Conservation (phyloP, 1,140 invertebrate genomes). For the Drosophila oshimai region DNA sequence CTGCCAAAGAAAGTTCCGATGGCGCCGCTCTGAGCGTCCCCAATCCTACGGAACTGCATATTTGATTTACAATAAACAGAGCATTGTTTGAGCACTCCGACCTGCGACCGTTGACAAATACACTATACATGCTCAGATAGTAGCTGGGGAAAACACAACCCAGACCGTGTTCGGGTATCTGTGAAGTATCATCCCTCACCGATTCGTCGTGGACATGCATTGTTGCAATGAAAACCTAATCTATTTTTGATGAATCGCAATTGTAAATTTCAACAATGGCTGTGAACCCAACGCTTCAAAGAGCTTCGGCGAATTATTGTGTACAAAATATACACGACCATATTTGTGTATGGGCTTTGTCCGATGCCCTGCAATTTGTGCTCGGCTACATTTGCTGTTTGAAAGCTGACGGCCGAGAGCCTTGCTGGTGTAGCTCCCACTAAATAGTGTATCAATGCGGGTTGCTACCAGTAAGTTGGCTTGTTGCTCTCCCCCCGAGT, state of each 20-base stretch:
- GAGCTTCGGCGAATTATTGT: constrained; percentile 35
- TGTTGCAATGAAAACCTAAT: constrained; percentile 65
- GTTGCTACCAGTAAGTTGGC: background rate
- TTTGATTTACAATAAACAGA: constrained; percentile 48
- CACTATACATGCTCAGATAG: constrained; percentile 14
- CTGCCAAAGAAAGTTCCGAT: background rate
- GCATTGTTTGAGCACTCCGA: constrained; percentile 43
- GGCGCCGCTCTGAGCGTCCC: background rate
- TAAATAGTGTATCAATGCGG: background rate
- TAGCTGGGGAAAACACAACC: background rate
- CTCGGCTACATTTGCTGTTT: background rate
- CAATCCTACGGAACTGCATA: background rate
- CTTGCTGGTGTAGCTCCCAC: background rate
- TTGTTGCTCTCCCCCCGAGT: background rate
- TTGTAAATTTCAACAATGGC: constrained; percentile 63
- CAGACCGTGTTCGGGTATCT: background rate
- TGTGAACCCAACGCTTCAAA: constrained; percentile 30
- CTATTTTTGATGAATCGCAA: constrained; percentile 77
- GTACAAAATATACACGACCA: constrained; percentile 8
- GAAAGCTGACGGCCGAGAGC: background rate
- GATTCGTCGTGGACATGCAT: constrained; percentile 33
- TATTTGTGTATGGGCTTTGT: constrained; percentile 1
- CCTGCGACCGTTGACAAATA: constrained; percentile 31
- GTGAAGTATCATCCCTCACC: constrained; percentile 8
- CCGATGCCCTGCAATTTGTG: background rate